These are phyloP conservation scores for Suillia variegata DNA, from an alignment of 2,888 invertebrate species.

Conservation along the genomic window DNA sequence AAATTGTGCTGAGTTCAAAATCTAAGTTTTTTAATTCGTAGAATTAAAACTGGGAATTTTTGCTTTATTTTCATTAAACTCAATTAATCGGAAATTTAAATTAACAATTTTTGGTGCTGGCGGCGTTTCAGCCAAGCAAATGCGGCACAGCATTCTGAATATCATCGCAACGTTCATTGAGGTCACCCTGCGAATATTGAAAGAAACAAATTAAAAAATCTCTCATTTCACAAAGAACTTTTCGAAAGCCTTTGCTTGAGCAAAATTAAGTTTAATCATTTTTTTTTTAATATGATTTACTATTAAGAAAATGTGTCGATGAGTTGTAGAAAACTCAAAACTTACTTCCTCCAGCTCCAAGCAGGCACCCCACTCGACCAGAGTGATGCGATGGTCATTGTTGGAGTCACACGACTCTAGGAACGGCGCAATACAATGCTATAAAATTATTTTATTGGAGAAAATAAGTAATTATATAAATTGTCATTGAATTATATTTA, in stretches of 20 bases:
- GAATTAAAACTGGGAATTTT: too few relatives aligned
- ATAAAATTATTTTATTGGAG: too few relatives aligned
- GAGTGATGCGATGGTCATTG: constrained; percentile 87
- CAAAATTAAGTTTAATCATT: constrained; percentile 14
- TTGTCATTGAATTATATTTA: too few relatives aligned
- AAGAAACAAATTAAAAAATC: background rate
- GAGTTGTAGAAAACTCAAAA: constrained; percentile 1
- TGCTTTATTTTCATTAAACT: too few relatives aligned
- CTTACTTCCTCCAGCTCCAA: constrained; percentile 81
- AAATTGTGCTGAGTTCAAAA: too few relatives aligned
- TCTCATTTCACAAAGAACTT: too few relatives aligned
- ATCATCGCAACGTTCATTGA: constrained; percentile 81
- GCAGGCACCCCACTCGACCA: constrained; percentile 91
- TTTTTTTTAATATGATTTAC: background rate
- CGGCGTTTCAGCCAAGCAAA: constrained; percentile 44
- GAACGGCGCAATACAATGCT: constrained; percentile 96
- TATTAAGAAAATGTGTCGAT: background rate
- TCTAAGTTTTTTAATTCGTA: too few relatives aligned
- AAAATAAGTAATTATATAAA: too few relatives aligned
- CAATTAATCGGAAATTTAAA: background rate
- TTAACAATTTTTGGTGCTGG: background rate
- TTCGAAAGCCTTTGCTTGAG: background rate
- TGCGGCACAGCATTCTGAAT: constrained; percentile 65
- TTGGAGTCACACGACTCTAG: constrained; percentile 88
- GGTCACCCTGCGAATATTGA: constrained; percentile 67